Evolutionary conservation across 1,140 invertebrate genomes (phyloP).

Genomic region (Arctopsyche grandis): DNA sequence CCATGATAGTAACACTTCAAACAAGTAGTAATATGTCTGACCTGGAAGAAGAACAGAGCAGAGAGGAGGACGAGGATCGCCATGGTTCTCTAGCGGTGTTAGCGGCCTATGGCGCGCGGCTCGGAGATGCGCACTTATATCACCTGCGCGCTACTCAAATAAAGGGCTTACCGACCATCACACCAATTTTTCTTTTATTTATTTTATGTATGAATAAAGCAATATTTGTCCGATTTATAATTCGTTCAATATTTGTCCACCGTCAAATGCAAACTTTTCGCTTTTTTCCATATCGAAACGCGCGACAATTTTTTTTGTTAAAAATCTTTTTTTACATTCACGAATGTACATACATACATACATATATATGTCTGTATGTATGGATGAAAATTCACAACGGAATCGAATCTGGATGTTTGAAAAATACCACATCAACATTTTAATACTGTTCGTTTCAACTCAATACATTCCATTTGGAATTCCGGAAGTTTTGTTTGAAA

Average conservation of each 20-base stretch:
- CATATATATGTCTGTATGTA: too few relatives aligned
- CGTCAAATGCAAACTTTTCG: neutral
- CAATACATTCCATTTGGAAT: too few relatives aligned
- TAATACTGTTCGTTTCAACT: too few relatives aligned
- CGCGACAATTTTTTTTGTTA: too few relatives aligned
- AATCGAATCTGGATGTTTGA: too few relatives aligned
- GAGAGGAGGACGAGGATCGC: slow-evolving; percentile 45
- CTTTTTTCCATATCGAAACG: too few relatives aligned
- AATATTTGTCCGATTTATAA: neutral
- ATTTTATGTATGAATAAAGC: neutral
- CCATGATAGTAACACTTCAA: too few relatives aligned
- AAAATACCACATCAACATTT: too few relatives aligned
- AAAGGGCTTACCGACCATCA: neutral
- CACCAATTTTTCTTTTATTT: neutral
- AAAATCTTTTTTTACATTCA: too few relatives aligned
- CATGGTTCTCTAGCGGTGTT: slow-evolving; percentile 50
- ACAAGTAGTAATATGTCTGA: slow-evolving; percentile 23
- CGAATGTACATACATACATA: too few relatives aligned
- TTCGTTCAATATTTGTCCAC: neutral
- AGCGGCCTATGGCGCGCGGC: slow-evolving; percentile 52
- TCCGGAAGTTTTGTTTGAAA: too few relatives aligned
- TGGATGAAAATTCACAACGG: too few relatives aligned
- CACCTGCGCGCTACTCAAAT: slow-evolving; percentile 41
- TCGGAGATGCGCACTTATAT: slow-evolving; percentile 41
- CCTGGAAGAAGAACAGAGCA: slow-evolving; percentile 45